Conservation (phyloP, 2,888 invertebrate species). For the Polydrusus pterygomalis region DNA sequence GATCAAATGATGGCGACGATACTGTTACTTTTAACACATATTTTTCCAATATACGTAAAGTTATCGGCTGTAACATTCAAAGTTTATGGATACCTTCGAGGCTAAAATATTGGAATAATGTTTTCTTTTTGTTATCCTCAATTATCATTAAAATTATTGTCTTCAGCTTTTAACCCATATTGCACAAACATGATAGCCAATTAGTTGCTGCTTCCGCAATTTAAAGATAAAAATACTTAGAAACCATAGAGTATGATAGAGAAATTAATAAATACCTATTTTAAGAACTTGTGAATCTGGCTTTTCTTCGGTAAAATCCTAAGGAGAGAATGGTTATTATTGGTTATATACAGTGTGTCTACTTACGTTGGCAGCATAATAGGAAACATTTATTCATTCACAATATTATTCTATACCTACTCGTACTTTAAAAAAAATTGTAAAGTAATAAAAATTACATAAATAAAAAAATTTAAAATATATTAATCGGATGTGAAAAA, state of each 20-base stretch:
- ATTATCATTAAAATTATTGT: constrained; percentile 21
- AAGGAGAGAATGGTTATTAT: too few species aligned
- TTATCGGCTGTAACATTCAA: constrained; percentile 37
- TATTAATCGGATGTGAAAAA: too few species aligned
- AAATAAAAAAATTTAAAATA: too few species aligned
- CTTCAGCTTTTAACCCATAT: constrained; percentile 5
- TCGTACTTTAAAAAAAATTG: too few species aligned
- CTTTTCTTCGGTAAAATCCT: too few species aligned
- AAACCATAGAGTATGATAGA: too few species aligned
- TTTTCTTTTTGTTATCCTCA: constrained; percentile 12
- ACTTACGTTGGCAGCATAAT: too few species aligned
- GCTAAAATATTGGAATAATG: constrained; percentile 28
- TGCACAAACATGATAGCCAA: background rate
- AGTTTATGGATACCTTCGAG: constrained; percentile 34
- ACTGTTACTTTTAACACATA: constrained; percentile 43
- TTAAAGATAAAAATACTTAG: background rate
- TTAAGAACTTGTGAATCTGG: too few species aligned
- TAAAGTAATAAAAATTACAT: too few species aligned
- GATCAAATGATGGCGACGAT: constrained; percentile 48
- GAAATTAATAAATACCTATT: background rate
- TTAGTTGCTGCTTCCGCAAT: background rate
- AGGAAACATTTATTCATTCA: too few species aligned
- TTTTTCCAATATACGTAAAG: constrained; percentile 43
- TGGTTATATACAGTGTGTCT: too few species aligned
- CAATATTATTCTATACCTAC: too few species aligned